Base-by-base conservation (phyloP, 2,113 vertebrate genomes). In the Protobothrops flavoviridis region DNA sequence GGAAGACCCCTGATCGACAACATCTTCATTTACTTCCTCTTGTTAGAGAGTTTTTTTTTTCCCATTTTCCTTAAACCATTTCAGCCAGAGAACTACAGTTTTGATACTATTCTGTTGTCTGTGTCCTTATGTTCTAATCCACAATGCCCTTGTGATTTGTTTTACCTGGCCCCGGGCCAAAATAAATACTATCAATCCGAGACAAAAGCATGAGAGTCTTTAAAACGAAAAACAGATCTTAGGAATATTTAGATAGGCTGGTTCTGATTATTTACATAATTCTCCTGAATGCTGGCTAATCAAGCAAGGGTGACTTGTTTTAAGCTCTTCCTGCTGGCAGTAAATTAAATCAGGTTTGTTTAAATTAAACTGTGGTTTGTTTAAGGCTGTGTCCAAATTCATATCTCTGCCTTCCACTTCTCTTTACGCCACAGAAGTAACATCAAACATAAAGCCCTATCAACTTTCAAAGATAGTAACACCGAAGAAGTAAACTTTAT, bases 401-500 rank as follows among this genome's bases (percentile, higher is more conserved):
- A 39, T 5, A 20, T 39, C 29, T 39, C 69, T 33, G 64, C 13
- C 64, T 74, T 74, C 5, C 13, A 74, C n/a, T n/a, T 3, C 64
- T 74, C n/a, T 13, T 74, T 74, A 39, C 69, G 8, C 5, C n/a
- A 6, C 2, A 5, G 69, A 74, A 20, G 2, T 2, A 33, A 33
- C 13, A 6, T 5, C 5, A 89, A 3, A 4, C 53, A 23, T 55
- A 55, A 53, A 9, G 6, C 33, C 3, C 12, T 29, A 6, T 23
- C 59, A 21, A 8, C 43, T 61, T 61, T 64, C 89, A 64, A 50
- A 50, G 17, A 11, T 3, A 0, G 39, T 39, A 45, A 59, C 57
- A n/a, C 0, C 0, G 43, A 95, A 89, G 93, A 5, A 92, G 29
- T 88, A 15, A 95, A 95, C 53, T 10, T 21, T 21, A 88, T 4